A percentile compares a stretch with the other conserved stretches of the same genome.
These are phyloP conservation scores for Aleiodes leptofemur DNA, from an alignment of 2,888 invertebrate species.

Conservation along the genomic window DNA sequence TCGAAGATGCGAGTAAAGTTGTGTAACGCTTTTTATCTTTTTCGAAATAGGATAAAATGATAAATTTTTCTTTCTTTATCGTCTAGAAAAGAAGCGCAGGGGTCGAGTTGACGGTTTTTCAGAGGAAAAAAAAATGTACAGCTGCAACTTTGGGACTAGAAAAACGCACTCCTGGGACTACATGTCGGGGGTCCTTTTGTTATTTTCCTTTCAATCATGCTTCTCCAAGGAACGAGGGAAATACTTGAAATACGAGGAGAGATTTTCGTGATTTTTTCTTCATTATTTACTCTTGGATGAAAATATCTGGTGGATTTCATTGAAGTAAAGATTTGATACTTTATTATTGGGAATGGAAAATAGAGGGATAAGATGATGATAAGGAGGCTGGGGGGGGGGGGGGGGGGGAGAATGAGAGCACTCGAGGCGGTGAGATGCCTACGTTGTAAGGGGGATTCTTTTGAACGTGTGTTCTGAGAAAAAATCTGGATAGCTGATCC, in stretches of 20 bases:
- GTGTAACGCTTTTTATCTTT: background rate
- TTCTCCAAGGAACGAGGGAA: no score
- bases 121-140: conserved; percentile 10
- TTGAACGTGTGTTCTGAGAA: conserved; percentile 49
- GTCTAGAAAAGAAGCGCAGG: no score
- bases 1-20: background rate
- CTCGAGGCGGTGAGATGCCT: background rate
- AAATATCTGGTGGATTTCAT: conserved; percentile 10
- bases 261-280: no score
- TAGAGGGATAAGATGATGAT: conserved; percentile 5
- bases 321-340: no score
- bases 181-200: no score
- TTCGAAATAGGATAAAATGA: background rate
- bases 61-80: no score
- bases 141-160: no score
- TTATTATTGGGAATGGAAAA: background rate
- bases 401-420: conserved; percentile 8
- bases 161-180: no score
- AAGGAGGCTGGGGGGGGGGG: background rate
- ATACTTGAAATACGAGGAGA: no score
- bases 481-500: conserved; percentile 45
- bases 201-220: no score
- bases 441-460: conserved; percentile 51
- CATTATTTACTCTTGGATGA: no score
- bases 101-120: background rate